Conservation (phyloP, 2,888 invertebrate species). For the Tetranychus truncatus region DNA sequence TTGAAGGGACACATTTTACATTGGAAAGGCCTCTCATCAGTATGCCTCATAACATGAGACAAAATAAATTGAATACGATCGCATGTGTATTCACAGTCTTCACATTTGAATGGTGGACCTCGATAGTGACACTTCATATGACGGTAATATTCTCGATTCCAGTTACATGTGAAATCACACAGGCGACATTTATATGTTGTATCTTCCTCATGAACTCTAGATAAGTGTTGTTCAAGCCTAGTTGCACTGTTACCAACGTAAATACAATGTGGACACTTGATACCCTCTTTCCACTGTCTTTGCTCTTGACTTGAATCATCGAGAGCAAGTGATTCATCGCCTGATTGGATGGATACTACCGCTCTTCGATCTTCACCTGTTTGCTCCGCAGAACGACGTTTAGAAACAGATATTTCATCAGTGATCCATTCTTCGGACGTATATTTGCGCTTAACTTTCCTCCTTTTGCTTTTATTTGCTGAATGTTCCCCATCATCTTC, state of each 20-base stretch:
- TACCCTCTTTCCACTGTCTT: slow-evolving; percentile 26
- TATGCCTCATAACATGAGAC: slow-evolving; percentile 43
- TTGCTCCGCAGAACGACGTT: not conserved
- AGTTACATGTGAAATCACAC: slow-evolving; percentile 45
- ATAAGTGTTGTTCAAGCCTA: slow-evolving; percentile 40
- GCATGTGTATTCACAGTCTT: slow-evolving; percentile 39
- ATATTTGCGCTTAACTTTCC: slow-evolving; percentile 1
- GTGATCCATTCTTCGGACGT: slow-evolving; percentile 12
- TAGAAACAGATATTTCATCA: not conserved
- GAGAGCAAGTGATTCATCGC: not conserved
- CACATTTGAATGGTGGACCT: slow-evolving; percentile 46
- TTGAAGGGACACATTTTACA: slow-evolving; percentile 42
- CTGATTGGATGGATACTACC: not conserved
- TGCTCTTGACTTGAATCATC: not conserved
- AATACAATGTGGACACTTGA: slow-evolving; percentile 39
- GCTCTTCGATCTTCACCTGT: not conserved
- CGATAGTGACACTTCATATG: slow-evolving; percentile 43
- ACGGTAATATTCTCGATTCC: slow-evolving; percentile 43
- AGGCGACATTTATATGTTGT: slow-evolving; percentile 43
- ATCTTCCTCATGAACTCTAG: slow-evolving; percentile 40
- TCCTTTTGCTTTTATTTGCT: not conserved
- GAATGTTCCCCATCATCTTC: not conserved
- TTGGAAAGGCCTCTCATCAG: slow-evolving; percentile 36
- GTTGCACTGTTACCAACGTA: slow-evolving; percentile 38
- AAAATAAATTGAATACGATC: slow-evolving; percentile 41